Evolutionary conservation across 2,888 invertebrate species (phyloP).

Genomic region (Ectemnius lituratus): DNA sequence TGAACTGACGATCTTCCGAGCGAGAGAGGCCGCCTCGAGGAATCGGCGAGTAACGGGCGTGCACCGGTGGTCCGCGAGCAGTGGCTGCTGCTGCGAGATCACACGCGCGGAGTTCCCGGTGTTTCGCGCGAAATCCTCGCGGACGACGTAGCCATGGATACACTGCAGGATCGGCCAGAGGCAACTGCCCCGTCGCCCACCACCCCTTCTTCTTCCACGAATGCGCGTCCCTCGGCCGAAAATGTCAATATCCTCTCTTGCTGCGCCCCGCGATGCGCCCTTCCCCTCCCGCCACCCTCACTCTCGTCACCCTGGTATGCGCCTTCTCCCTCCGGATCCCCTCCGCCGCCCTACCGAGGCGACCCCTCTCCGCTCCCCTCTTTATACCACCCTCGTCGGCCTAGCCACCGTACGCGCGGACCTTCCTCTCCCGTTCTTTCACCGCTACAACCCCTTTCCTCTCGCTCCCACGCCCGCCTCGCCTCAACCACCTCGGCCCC

Average conservation of each 20-base stretch:
- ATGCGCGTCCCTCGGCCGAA: slow-evolving; percentile 74
- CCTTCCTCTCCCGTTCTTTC: slow-evolving; percentile 9
- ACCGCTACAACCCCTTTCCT: neutral
- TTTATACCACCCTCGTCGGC: slow-evolving; percentile 23
- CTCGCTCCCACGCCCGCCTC: slow-evolving; percentile 44
- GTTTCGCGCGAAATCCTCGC: slow-evolving; percentile 65
- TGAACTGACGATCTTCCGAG: slow-evolving; percentile 12
- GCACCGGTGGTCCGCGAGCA: slow-evolving; percentile 22
- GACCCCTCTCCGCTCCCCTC: slow-evolving; percentile 22
- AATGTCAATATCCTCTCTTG: slow-evolving; percentile 76
- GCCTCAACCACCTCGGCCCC: slow-evolving; percentile 29
- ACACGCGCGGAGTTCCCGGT: slow-evolving; percentile 50
- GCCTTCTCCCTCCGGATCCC: slow-evolving; percentile 44
- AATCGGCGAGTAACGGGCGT: slow-evolving; percentile 14
- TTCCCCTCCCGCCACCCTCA: slow-evolving; percentile 40
- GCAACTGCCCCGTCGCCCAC: slow-evolving; percentile 64
- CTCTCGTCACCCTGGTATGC: slow-evolving; percentile 45
- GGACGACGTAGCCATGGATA: slow-evolving; percentile 68
- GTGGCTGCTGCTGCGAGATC: slow-evolving; percentile 27
- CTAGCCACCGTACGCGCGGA: slow-evolving; percentile 29
- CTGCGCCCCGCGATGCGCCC: slow-evolving; percentile 68
- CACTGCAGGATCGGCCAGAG: slow-evolving; percentile 67
- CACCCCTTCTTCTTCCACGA: slow-evolving; percentile 58
- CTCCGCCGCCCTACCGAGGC: slow-evolving; percentile 10
- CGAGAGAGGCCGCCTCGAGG: neutral